Base-by-base conservation (phyloP, 92 coral and sea anemone species). In the Parazoanthus atlanticus region DNA sequence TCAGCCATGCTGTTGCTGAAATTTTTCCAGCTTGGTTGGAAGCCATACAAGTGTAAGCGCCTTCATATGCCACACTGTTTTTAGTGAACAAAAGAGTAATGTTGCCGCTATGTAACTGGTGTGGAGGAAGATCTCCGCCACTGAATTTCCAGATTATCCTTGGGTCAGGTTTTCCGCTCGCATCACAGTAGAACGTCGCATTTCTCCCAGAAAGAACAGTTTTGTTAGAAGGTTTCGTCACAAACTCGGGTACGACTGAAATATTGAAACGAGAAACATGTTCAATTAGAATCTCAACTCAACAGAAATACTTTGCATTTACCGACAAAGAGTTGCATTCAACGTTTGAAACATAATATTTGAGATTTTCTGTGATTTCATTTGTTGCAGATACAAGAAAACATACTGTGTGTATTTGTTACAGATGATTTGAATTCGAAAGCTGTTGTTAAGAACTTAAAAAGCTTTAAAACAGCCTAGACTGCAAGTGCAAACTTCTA, bases 11-110 rank as follows among this genome's bases (percentile, higher is more conserved):
- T 52, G 84, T 79, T 25, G 84, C 26, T 6, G 19, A 15, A 15
- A 0, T 54, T 79, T 79, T 40, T 15, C 84, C 84, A 0, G 84
- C 84, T 30, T 79, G 6, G 84, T 30, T 49, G 19, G 70, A 49
- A 31, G 84, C 84, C 8, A 28, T 30, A 30, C 84, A 79, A 29
- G 70, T 52, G 70, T 79, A 79, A 17, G n/a, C 46, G 32, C 84
- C 84, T 79, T 79, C 84, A 54, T 47, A 79, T 3, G 34, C 56
- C 25, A 8, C 70, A 79, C 70, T 52, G 84, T 79, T 79, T 25
- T 79, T 79, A 38, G 58, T 65, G 49, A 26, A 47, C 82, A n/a
- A 47, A 0, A 78, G 2, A 2, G 38, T 46, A 43, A 78, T 10
- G 64, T n/a, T 78, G 82, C 49, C 31, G 38, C 13, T 43, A 25